Evolutionary conservation across 2,113 vertebrate genomes (phyloP), one percentile per base, ranked within the genome.

Genomic region (Empidonax alnorum): DNA sequence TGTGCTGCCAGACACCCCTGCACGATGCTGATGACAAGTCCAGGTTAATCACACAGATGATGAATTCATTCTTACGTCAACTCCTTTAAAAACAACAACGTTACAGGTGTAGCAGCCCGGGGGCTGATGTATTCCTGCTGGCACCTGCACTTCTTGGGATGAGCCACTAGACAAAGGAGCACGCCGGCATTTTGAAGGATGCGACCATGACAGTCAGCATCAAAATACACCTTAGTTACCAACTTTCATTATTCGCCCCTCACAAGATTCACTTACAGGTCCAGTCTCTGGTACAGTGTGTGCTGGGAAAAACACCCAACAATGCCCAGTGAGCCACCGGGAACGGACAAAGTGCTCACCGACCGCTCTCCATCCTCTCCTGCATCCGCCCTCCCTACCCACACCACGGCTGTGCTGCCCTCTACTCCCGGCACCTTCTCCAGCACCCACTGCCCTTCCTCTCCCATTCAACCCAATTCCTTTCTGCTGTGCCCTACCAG

Each of bases 41-140:
- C 37, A 59, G 56, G 94, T 96, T 97, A 97, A 97, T 94, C 92
- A 96, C 69, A 56, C 19, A 81, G 95, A 94, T 92, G 95, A 95
- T 95, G 76, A 90, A 94, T 88, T 90, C 81, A 90, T 82, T 82
- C 95, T 94, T 93, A 93, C 88, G 44, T 95, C 92, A 94, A 69
- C 68, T 49, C 79, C 83, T 62, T 90, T 65, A 81, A 86, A 89
- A 95, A 84, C 79, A 89, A 76, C 71, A 55, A 14, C 1, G 4
- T 87, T 94, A 81, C 80, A 96, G 92, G 92, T 97, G 90, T 75
- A 84, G 90, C 92, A 94, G 83, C 52, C 33, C 53, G 74, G 5
- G 0, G 66, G 69, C 86, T 68, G 44, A 90, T 78, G 37, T 27
- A 90, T 88, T 88, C 87, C 90, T 90, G 75, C 92, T 59, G 90